These are phyloP conservation scores for Beroe forskalii DNA, from an alignment of 37 sponge, comb jelly and placozoan species.

Conservation along the genomic window DNA sequence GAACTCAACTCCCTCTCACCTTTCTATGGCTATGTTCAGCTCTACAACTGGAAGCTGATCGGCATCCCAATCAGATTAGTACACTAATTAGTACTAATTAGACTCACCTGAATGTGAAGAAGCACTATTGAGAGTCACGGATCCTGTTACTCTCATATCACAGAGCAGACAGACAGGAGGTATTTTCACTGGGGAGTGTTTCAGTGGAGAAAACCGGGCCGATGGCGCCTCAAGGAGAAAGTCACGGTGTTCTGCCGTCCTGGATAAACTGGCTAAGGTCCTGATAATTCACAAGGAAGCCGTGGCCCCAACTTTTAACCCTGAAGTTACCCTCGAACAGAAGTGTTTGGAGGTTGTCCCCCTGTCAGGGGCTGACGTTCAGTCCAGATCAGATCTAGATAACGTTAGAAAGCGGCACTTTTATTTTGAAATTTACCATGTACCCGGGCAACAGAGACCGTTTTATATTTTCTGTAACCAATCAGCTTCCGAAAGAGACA, in stretches of 20 bases:
- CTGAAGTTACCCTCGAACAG: not conserved
- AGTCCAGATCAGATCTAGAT: not conserved
- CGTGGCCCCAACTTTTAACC: not conserved
- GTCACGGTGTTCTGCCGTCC: not conserved
- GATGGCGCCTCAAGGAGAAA: too few relatives aligned
- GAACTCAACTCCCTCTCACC: too few relatives aligned
- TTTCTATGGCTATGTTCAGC: too few relatives aligned
- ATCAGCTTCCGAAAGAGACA: not conserved
- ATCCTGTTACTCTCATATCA: not conserved
- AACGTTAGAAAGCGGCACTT: not conserved
- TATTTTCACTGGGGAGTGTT: slow-evolving; percentile 5
- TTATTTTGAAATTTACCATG: not conserved
- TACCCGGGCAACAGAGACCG: not conserved
- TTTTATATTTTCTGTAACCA: not conserved
- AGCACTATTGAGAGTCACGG: not conserved
- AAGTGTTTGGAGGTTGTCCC: not conserved
- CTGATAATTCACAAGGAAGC: slow-evolving; percentile 4
- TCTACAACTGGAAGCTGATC: too few relatives aligned
- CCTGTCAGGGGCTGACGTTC: not conserved
- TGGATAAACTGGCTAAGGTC: not conserved
- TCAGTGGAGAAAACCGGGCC: not conserved
- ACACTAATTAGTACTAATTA: too few relatives aligned
- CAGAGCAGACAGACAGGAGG: slow-evolving; percentile 4
- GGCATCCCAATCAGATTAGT: too few relatives aligned
- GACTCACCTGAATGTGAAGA: too few relatives aligned